Conservation (phyloP, 2,113 vertebrate species). For the Phoxinus phoxinus region DNA sequence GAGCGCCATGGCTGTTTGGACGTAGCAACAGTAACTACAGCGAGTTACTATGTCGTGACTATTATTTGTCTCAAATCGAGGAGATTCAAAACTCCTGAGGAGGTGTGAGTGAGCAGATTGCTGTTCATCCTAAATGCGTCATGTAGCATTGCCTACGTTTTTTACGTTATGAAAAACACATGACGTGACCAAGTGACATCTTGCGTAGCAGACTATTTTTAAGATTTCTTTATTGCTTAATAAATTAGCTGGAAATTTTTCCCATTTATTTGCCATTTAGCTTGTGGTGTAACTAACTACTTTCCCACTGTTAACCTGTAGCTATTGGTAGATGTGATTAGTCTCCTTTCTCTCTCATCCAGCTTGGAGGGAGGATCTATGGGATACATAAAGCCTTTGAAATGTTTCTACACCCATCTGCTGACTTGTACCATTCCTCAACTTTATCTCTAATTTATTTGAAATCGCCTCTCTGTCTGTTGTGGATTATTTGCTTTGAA, state of each 20-base stretch:
- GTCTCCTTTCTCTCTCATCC: constrained; percentile 20
- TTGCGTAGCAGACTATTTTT: neutral
- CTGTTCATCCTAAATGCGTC: neutral
- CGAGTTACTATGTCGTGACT: too few relatives aligned
- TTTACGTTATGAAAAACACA: neutral
- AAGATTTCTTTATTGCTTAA: neutral
- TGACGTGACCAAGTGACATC: neutral
- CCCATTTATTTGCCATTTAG: neutral
- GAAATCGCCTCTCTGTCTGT: neutral
- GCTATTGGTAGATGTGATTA: constrained; percentile 19
- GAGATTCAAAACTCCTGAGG: neutral
- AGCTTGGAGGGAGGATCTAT: constrained; percentile 34
- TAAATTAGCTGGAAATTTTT: neutral
- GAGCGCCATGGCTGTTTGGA: too few relatives aligned
- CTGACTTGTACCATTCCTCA: neutral
- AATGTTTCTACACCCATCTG: constrained; percentile 36
- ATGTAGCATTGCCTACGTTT: too few relatives aligned
- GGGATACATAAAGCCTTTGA: constrained; percentile 25
- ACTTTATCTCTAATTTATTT: constrained; percentile 18
- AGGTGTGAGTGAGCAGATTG: neutral
- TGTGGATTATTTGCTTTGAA: constrained; percentile 13
- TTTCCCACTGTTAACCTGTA: neutral
- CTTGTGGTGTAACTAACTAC: neutral
- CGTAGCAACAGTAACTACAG: too few relatives aligned
- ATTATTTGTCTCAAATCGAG: too few relatives aligned